These are phyloP conservation scores for Scaptomyza reducta DNA, from an alignment of 2,888 invertebrate genomes.

Conservation along the genomic window DNA sequence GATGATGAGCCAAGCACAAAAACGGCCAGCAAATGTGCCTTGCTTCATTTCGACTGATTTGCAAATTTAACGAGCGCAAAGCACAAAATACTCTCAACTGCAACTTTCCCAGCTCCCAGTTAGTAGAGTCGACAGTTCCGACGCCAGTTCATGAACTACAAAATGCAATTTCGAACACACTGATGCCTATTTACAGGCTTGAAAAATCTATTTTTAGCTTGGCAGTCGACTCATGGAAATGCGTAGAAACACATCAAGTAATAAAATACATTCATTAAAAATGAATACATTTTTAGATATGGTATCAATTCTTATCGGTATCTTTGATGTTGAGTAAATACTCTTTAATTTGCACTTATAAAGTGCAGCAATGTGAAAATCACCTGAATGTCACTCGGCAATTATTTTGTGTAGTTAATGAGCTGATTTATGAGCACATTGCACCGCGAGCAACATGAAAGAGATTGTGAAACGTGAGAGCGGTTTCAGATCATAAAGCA, in stretches of 20 bases:
- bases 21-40: slow-evolving; percentile 12
- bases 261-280: slow-evolving; percentile 9
- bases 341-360: slow-evolving; percentile 48
- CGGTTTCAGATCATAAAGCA: slow-evolving; percentile 28
- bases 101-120: slow-evolving; percentile 33
- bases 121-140: neutral
- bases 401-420: slow-evolving; percentile 46
- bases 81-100: slow-evolving; percentile 34
- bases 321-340: neutral
- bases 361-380: slow-evolving; percentile 38
- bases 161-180: slow-evolving; percentile 27
- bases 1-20: slow-evolving; percentile 31
- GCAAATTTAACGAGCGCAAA: slow-evolving; percentile 25
- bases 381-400: slow-evolving; percentile 33
- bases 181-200: neutral
- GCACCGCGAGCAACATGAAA: slow-evolving; percentile 36
- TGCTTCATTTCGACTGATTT: slow-evolving; percentile 18
- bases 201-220: no score
- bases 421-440: slow-evolving; percentile 60
- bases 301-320: neutral
- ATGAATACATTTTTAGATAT: no score
- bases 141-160: slow-evolving; percentile 45
- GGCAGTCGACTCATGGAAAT: neutral
- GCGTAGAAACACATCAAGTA: neutral
- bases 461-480: slow-evolving; percentile 34